Evolutionary conservation across 2,113 vertebrate genomes (phyloP), one percentile per base, ranked within the genome.

Genomic region (Oreochromis tanganicae): DNA sequence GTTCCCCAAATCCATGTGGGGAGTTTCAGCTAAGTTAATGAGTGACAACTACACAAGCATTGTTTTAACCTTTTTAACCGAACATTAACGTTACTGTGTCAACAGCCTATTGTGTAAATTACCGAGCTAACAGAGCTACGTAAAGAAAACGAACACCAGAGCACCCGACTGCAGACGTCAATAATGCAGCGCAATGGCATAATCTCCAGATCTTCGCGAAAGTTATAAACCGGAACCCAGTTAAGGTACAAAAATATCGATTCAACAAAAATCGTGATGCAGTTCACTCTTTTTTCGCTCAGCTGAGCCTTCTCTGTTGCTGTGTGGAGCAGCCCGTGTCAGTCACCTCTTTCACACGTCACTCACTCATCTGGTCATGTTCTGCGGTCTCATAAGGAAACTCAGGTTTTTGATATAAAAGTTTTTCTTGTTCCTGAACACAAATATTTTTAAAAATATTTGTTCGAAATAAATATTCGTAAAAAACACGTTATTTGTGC

Each of bases 391-490:
- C 16, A 63, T 34, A 63, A 63, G 59, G 0, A 19, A 63, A 63
- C 16, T 36, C 9, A 19, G 59, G 16, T 34, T 63, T 63, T 34
- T 63, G 11, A 63, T 34, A 63, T 11, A 34, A 63, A 63, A 4
- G 16, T 63, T 63, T 19, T 34, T 63, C 59, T 19, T 63, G 19
- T 34, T 63, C 59, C 9, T 9, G 1, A 63, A 34, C 29, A 63
- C 59, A 34, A 34, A 6, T 34, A 4, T 63, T 61, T 34, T 6
- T 0, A 0, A 0, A 61, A 11, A 63, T 63, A 63, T 34, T 63
- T 63, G 16, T 34, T 63, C 59, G 6, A 63, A 63, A 63, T 63
- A 63, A 63, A 63, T 34, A 34, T 63, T 63, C 0, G 3, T 19
- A 34, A 63, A 63, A 34, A 34, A 7, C 59, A 63, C 3, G 1